Evolutionary conservation across 2,797 vertebrate genomes (phyloP).

Genomic region (Threskiornis aethiopicus): DNA sequence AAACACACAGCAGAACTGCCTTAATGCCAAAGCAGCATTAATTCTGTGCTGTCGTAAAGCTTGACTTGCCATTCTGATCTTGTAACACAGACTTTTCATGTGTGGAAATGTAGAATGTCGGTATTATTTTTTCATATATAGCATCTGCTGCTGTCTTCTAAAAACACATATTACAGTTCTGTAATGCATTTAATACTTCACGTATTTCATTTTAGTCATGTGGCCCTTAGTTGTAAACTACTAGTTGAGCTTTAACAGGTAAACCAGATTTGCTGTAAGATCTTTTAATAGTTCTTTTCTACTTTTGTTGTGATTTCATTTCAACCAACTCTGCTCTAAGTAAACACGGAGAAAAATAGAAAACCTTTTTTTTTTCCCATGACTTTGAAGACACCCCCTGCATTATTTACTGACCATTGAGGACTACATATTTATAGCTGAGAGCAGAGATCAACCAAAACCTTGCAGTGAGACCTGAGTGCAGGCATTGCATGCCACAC

Average conservation of each 20-base stretch:
- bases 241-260: background rate
- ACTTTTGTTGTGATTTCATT: background rate
- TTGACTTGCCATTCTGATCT: background rate
- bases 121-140: background rate
- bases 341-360: background rate
- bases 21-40: background rate
- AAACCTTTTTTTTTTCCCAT: background rate
- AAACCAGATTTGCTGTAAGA: background rate
- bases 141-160: background rate
- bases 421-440: too few relatives aligned
- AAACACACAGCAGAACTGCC: background rate
- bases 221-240: background rate
- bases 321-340: background rate
- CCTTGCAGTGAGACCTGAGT: accelerated
- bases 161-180: background rate
- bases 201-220: background rate
- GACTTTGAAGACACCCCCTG: background rate
- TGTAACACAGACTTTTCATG: background rate
- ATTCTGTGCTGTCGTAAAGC: background rate
- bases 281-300: background rate
- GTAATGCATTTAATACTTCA: background rate
- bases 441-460: background rate
- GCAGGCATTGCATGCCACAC: accelerated
- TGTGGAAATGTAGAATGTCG: background rate
- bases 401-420: background rate